phyloP scores from a whole-genome alignment of 2,888 invertebrate species.

The Eumacrocentrus americanus region DNA sequence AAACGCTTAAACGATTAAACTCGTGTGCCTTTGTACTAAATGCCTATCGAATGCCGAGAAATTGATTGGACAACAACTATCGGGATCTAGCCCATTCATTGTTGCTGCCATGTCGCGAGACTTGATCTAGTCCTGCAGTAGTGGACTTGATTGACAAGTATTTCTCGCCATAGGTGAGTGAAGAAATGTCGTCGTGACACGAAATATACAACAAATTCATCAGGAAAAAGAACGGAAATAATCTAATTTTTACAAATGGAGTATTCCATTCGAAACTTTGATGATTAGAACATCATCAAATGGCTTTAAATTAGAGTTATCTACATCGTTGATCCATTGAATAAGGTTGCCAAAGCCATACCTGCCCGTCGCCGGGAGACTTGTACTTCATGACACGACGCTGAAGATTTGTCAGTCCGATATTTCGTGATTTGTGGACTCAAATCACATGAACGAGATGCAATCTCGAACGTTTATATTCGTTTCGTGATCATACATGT shows the following conservation, averaged over 20 bases:
- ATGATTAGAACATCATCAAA: neutral
- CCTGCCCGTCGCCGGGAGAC: constrained; percentile 21
- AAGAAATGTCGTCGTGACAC: neutral
- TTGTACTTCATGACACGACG: constrained; percentile 19
- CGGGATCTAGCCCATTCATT: constrained; percentile 7
- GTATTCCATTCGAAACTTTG: neutral
- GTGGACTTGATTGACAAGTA: neutral
- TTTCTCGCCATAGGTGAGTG: neutral
- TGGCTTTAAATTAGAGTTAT: neutral
- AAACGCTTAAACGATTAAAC: constrained; percentile 36
- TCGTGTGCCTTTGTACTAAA: constrained; percentile 38
- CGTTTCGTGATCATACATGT: constrained; percentile 8
- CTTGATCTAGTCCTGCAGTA: no score
- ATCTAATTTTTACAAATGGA: neutral
- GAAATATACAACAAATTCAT: neutral
- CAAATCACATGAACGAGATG: neutral
- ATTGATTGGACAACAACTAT: constrained; percentile 19
- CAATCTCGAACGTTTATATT: constrained; percentile 2
- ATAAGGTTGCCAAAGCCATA: constrained; percentile 13
- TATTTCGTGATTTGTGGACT: constrained; percentile 37
- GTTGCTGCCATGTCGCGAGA: constrained; percentile 1
- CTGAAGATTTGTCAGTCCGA: constrained; percentile 44
- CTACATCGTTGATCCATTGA: neutral
- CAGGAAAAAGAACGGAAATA: neutral
- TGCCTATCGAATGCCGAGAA: constrained; percentile 32